Percentiles rank a stretch among this genome's conserved stretches.
phyloP scores from a whole-genome alignment of 1,140 invertebrate species.

The Megathymus violae region DNA sequence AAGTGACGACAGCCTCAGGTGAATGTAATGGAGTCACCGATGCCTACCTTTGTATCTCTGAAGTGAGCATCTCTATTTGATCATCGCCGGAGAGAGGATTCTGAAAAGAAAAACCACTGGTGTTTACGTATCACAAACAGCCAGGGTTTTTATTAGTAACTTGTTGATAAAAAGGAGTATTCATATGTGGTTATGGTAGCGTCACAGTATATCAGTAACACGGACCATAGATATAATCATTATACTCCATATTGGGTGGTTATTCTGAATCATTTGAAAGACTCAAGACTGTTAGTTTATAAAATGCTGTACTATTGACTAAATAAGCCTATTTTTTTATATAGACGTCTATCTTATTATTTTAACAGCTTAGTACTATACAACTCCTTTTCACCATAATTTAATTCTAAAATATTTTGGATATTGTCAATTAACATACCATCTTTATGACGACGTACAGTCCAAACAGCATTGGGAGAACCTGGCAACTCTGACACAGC shows the following conservation, averaged over 20 bases:
- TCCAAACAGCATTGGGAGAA: constrained; percentile 99
- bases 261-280: neutral
- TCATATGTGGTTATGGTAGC: constrained; percentile 78
- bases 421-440: constrained; percentile 86
- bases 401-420: neutral
- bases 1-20: constrained; percentile 52
- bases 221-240: constrained; percentile 81
- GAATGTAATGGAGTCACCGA: constrained; percentile 53
- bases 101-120: constrained; percentile 85
- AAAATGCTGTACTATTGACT: too few relatives aligned
- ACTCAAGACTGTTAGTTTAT: neutral
- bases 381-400: constrained; percentile 29
- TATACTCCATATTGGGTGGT: constrained; percentile 53
- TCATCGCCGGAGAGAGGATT: constrained; percentile 75
- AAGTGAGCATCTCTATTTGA: constrained; percentile 63
- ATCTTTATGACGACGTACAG: constrained; percentile 97
- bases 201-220: constrained; percentile 81
- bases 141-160: constrained; percentile 84
- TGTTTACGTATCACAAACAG: constrained; percentile 84
- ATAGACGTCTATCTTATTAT: neutral
- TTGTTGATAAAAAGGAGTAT: constrained; percentile 80
- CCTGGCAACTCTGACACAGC: constrained; percentile 99
- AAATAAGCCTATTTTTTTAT: too few relatives aligned
- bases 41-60: constrained; percentile 75
- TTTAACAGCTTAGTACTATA: neutral